phyloP scores from a whole-genome alignment of 2,888 invertebrate species.

The Chrysolina americana region DNA sequence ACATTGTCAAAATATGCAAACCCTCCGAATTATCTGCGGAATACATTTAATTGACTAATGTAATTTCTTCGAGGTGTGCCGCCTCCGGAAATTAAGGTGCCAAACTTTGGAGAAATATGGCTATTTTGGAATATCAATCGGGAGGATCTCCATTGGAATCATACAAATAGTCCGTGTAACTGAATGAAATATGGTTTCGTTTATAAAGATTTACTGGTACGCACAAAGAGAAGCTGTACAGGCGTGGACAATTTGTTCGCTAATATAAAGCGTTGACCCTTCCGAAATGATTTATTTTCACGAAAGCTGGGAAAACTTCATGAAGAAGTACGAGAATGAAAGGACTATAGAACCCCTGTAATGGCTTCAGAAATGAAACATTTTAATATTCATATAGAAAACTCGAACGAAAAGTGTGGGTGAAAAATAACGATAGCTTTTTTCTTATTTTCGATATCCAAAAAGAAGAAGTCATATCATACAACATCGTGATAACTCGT shows the following conservation, averaged over 20 bases:
- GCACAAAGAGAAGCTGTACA: background rate
- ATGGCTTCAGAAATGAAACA: background rate
- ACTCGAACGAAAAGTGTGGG: no score
- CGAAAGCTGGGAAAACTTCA: no score
- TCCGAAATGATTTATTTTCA: background rate
- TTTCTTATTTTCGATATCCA: no score
- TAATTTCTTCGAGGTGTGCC: slow-evolving; percentile 36
- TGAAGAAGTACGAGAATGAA: no score
- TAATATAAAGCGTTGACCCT: background rate
- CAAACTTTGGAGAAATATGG: slow-evolving; percentile 36
- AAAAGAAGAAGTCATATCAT: no score
- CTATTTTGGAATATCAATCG: slow-evolving; percentile 17
- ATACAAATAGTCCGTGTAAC: background rate
- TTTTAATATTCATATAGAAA: background rate
- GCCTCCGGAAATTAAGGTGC: slow-evolving; percentile 41
- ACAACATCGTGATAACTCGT: no score
- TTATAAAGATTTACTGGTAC: background rate
- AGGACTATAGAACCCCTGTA: no score
- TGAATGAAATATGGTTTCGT: slow-evolving; percentile 10
- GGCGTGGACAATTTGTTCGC: slow-evolving; percentile 2
- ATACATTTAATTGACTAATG: slow-evolving; percentile 44
- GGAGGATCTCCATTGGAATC: slow-evolving; percentile 15
- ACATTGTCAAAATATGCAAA: slow-evolving; percentile 38
- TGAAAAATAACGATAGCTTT: no score
- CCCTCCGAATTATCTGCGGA: slow-evolving; percentile 38